These are phyloP conservation scores for Phyllotreta striolata DNA, from an alignment of 2,888 invertebrate species.

Conservation along the genomic window DNA sequence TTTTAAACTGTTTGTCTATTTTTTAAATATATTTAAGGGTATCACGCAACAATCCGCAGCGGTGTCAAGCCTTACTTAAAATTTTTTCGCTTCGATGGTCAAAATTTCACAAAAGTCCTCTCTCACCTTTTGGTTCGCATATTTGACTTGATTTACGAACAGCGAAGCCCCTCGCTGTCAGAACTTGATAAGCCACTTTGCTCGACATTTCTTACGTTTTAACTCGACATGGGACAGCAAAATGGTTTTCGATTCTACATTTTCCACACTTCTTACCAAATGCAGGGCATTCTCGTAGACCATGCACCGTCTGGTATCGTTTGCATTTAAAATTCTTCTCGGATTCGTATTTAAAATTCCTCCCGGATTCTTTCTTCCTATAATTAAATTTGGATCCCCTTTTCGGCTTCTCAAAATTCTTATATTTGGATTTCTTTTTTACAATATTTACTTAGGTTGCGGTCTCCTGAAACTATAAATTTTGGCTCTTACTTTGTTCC, in stretches of 20 bases:
- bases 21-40: constrained; percentile 29
- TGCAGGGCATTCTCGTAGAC: constrained; percentile 41
- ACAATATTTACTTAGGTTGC: constrained; percentile 10
- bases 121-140: neutral
- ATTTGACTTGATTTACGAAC: no score
- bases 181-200: no score
- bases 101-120: constrained; percentile 16
- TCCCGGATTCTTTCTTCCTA: constrained; percentile 8
- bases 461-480: constrained; percentile 19
- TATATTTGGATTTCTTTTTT: constrained; percentile 17
- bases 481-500: constrained; percentile 41
- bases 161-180: no score
- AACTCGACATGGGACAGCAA: constrained; percentile 38
- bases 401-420: constrained; percentile 10
- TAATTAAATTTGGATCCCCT: neutral
- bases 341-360: no score
- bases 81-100: constrained; percentile 28
- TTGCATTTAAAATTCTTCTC: constrained; percentile 39
- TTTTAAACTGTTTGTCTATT: constrained; percentile 34
- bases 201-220: constrained; percentile 34
- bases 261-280: constrained; percentile 42
- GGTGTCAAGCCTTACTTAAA: constrained; percentile 34
- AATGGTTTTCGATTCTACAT: constrained; percentile 42
- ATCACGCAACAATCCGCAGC: constrained; percentile 38
- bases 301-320: constrained; percentile 39